These are phyloP conservation scores for Physeter macrocephalus DNA, from an alignment of 2,113 vertebrate genomes.

Conservation along the genomic window DNA sequence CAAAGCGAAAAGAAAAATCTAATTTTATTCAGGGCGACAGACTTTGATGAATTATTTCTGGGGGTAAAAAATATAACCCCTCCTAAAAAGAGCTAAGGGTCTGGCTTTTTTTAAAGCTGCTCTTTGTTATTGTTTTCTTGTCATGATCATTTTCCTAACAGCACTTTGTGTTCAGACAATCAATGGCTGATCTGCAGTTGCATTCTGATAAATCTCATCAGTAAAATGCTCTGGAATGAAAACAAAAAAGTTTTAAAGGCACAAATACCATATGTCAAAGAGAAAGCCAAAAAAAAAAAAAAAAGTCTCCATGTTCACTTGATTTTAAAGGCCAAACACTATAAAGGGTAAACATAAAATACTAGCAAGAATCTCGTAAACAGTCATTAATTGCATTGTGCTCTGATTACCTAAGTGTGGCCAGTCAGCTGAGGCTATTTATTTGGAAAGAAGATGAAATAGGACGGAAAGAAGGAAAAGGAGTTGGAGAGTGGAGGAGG, in stretches of 20 bases:
- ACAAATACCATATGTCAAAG: slow-evolving; percentile 53
- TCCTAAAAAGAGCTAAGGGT: slow-evolving; percentile 66
- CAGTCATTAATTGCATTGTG: background rate
- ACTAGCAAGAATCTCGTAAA: background rate
- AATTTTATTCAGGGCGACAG: slow-evolving; percentile 72
- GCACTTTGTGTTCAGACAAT: slow-evolving; percentile 52
- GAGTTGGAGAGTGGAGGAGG: background rate
- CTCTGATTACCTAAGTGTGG: background rate
- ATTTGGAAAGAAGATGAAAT: background rate
- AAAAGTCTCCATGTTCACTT: slow-evolving; percentile 5
- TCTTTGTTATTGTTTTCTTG: slow-evolving; percentile 65
- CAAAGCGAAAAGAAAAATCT: slow-evolving; percentile 70
- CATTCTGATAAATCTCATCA: slow-evolving; percentile 63
- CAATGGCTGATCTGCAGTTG: slow-evolving; percentile 65
- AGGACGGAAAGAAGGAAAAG: background rate
- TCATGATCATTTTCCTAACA: slow-evolving; percentile 73
- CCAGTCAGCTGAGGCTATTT: background rate
- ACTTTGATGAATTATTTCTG: slow-evolving; percentile 75
- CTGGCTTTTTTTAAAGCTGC: slow-evolving; percentile 63
- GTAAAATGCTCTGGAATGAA: slow-evolving; percentile 59
- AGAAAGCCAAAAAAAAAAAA: slow-evolving; percentile 41
- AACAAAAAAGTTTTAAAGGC: slow-evolving; percentile 60
- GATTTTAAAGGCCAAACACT: slow-evolving; percentile 34
- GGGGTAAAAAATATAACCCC: slow-evolving; percentile 57
- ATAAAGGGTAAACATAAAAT: slow-evolving; percentile 41